A percentile compares a stretch with the other conserved stretches of the same genome.
Evolutionary conservation across 1,140 invertebrate species (phyloP).

Genomic region (Amyelois transitella): DNA sequence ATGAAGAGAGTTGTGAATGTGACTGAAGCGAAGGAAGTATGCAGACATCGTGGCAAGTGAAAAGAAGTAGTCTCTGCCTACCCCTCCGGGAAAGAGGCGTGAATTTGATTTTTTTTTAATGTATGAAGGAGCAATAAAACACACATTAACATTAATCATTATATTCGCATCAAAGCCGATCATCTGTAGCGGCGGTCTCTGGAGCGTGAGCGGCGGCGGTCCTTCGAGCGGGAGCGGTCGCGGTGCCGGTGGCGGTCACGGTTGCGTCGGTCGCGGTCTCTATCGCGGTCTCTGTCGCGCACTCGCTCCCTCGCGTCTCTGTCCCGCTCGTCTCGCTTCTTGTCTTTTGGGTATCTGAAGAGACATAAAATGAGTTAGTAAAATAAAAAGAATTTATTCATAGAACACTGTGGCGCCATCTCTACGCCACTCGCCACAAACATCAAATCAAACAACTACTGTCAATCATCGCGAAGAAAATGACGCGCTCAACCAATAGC

Average conservation of each 20-base stretch:
- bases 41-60: too few relatives aligned
- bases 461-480: too few relatives aligned
- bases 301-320: slow-evolving; percentile 38
- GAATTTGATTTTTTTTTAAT: too few relatives aligned
- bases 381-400: too few relatives aligned
- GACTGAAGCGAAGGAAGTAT: too few relatives aligned
- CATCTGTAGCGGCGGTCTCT: slow-evolving; percentile 60
- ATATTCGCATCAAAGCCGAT: slow-evolving; percentile 18
- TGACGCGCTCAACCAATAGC: too few relatives aligned
- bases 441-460: too few relatives aligned
- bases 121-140: slow-evolving; percentile 5
- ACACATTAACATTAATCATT: background rate
- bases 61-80: too few relatives aligned
- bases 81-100: too few relatives aligned
- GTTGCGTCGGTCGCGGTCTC: slow-evolving; percentile 35
- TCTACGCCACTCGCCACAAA: too few relatives aligned
- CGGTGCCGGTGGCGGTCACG: slow-evolving; percentile 33
- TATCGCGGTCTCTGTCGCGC: slow-evolving; percentile 43
- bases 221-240: slow-evolving; percentile 27
- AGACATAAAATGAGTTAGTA: slow-evolving; percentile 3
- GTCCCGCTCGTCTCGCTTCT: slow-evolving; percentile 47
- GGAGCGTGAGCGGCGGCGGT: slow-evolving; percentile 49
- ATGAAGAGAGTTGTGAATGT: too few relatives aligned
- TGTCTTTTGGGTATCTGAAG: slow-evolving; percentile 56
- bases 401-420: too few relatives aligned